Conservation (phyloP, 2,113 vertebrate genomes). For the Cyprinodon brontotheroides region DNA sequence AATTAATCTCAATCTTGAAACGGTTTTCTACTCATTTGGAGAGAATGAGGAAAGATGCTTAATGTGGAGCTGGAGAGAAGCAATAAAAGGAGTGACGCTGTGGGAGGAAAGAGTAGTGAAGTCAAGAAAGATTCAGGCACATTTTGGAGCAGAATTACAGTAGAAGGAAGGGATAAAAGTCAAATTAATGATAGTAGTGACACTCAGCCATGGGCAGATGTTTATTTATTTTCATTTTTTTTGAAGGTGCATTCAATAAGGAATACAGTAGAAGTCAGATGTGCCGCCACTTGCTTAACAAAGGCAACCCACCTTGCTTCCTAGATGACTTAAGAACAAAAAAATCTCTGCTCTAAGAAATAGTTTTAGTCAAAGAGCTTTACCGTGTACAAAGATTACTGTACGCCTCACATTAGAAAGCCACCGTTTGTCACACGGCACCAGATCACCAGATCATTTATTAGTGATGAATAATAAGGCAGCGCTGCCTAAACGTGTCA, state of each 20-base stretch:
- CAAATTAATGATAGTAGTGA: constrained; percentile 50
- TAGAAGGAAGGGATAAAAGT: constrained; percentile 17
- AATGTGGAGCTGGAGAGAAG: constrained; percentile 50
- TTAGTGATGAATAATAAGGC: constrained; percentile 71
- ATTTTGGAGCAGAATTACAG: constrained; percentile 38
- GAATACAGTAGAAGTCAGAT: background rate
- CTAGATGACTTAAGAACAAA: constrained; percentile 62
- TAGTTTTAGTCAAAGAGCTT: constrained; percentile 36
- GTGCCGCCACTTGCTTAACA: constrained; percentile 45
- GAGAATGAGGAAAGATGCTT: constrained; percentile 41
- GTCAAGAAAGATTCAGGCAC: constrained; percentile 27
- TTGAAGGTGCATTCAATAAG: background rate
- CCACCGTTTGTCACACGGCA: constrained; percentile 28
- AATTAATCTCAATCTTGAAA: constrained; percentile 45
- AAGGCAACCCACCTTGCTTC: constrained; percentile 55
- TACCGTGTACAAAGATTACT: background rate
- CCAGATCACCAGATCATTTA: constrained; percentile 67
- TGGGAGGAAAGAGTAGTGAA: constrained; percentile 16
- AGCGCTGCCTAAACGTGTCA: constrained; percentile 24
- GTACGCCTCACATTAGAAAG: background rate
- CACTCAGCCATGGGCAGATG: constrained; percentile 11
- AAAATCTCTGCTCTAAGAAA: constrained; percentile 58
- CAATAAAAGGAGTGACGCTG: constrained; percentile 40
- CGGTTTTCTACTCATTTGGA: constrained; percentile 63
- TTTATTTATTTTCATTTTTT: background rate